Evolutionary conservation across 2,113 vertebrate genomes (phyloP).

Genomic region (Cygnus buccinator): DNA sequence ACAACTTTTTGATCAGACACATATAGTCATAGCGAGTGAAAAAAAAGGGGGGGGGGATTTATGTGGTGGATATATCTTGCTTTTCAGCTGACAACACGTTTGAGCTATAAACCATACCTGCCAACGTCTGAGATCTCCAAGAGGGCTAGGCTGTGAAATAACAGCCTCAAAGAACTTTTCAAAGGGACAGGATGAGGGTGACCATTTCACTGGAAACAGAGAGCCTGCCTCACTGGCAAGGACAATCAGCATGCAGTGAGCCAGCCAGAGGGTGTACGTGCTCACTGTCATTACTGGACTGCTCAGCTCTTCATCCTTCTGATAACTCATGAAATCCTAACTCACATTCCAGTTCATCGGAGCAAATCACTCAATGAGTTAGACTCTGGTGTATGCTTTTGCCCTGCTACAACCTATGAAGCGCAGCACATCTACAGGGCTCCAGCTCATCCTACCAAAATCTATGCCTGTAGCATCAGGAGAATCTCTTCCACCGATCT

Average conservation of each 20-base stretch:
- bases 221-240: not conserved
- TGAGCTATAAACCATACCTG: slow-evolving; percentile 6
- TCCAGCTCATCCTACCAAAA: not conserved
- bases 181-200: not conserved
- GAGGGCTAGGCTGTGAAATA: not conserved
- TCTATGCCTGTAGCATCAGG: not conserved
- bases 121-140: slow-evolving; percentile 23
- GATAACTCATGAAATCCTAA: not conserved
- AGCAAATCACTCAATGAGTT: fast-evolving
- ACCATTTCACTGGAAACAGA: not conserved
- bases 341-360: not conserved
- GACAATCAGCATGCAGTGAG: not conserved
- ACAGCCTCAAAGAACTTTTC: not conserved
- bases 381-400: fast-evolving
- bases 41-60: not conserved
- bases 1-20: not conserved
- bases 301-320: not conserved
- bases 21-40: not conserved
- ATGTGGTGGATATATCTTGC: not conserved
- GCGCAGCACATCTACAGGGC: not conserved
- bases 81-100: not conserved
- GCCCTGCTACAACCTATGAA: not conserved
- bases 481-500: not conserved
- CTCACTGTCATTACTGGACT: not conserved
- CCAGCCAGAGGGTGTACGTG: not conserved